A percentile compares a stretch with the other conserved stretches of the same genome.
Conservation (phyloP, 2,888 invertebrate genomes). For the Clivina fossor region DNA sequence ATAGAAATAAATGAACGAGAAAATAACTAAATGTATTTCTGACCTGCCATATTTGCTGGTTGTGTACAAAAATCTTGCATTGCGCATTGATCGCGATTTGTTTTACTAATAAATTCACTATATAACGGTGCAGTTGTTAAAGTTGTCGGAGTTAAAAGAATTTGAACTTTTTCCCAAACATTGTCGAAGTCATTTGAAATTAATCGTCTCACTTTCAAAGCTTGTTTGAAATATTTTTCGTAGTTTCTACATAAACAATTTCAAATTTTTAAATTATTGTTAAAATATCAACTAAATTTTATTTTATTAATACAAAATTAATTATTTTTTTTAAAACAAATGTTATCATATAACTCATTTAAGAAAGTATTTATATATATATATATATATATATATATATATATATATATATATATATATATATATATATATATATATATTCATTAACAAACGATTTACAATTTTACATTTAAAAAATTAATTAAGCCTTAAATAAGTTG, state of each 20-base stretch:
- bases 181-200: slow-evolving; percentile 84
- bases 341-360: too few relatives aligned
- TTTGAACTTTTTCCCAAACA: slow-evolving; percentile 75
- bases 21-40: slow-evolving; percentile 35
- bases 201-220: slow-evolving; percentile 83
- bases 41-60: slow-evolving; percentile 95
- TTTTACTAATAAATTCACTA: slow-evolving; percentile 72
- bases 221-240: slow-evolving; percentile 86
- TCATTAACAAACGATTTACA: too few relatives aligned
- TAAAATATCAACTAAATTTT: too few relatives aligned
- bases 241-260: slow-evolving; percentile 67
- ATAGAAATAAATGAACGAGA: too few relatives aligned
- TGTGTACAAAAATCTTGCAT: slow-evolving; percentile 94
- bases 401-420: too few relatives aligned
- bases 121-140: slow-evolving; percentile 81
- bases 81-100: slow-evolving; percentile 85
- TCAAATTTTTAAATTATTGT: not conserved
- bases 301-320: too few relatives aligned
- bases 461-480: too few relatives aligned
- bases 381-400: too few relatives aligned
- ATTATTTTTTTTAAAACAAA: too few relatives aligned
- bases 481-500: too few relatives aligned
- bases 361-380: too few relatives aligned
- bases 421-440: too few relatives aligned
- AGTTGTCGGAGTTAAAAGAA: slow-evolving; percentile 91